These are phyloP conservation scores for Limenitis camilla DNA, from an alignment of 2,888 invertebrate genomes.

Conservation along the genomic window DNA sequence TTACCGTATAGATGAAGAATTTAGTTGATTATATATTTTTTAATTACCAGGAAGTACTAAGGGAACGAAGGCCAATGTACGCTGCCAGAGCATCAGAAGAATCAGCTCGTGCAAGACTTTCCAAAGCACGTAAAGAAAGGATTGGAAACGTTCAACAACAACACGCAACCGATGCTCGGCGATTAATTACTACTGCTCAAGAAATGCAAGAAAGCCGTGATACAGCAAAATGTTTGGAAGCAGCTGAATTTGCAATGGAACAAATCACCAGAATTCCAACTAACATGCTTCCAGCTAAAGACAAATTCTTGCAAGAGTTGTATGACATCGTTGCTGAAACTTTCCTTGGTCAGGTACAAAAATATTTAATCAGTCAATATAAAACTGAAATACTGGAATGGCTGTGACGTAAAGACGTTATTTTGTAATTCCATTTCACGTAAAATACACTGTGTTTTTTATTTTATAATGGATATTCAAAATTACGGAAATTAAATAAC, in stretches of 20 bases:
- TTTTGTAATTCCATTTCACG: too few relatives aligned
- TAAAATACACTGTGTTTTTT: too few relatives aligned
- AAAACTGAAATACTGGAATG: background rate
- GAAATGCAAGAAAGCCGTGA: constrained; percentile 42
- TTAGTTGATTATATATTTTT: background rate
- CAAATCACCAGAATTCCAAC: constrained; percentile 52
- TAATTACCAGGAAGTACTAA: constrained; percentile 43
- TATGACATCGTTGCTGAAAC: constrained; percentile 52
- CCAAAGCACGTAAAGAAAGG: constrained; percentile 45
- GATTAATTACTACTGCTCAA: constrained; percentile 44
- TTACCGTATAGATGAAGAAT: too few relatives aligned
- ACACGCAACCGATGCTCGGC: constrained; percentile 47
- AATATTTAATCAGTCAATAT: background rate
- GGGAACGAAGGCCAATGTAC: constrained; percentile 57
- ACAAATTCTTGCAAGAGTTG: constrained; percentile 51
- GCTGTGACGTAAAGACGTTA: background rate
- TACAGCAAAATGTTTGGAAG: constrained; percentile 54
- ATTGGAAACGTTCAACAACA: constrained; percentile 47
- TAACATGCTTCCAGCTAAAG: constrained; percentile 52
- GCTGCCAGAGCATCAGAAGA: constrained; percentile 51
- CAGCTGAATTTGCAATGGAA: constrained; percentile 59
- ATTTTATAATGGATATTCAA: too few relatives aligned
- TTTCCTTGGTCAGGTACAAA: constrained; percentile 56
- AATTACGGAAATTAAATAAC: too few relatives aligned
- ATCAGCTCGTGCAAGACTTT: constrained; percentile 46